Base-by-base conservation (phyloP, 1,140 invertebrate genomes). In the Zaprionus kolodkinae region DNA sequence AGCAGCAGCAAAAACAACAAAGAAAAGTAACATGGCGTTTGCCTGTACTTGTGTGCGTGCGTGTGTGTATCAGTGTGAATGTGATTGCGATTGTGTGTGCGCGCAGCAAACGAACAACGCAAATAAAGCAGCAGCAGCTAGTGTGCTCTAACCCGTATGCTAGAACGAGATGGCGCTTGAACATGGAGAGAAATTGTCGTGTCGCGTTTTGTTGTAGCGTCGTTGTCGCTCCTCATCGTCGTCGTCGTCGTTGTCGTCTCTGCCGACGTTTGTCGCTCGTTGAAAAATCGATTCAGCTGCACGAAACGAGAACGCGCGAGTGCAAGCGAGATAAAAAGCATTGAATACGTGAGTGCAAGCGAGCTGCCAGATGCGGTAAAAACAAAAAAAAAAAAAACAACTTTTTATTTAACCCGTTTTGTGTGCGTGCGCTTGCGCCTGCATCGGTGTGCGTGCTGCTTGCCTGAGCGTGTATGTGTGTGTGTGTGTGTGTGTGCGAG, bases 241-340 rank as follows among this genome's bases (percentile, higher is more conserved):
- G 52, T 45, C 52, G 52, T 45, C 48, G 64, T 40, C 35, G 45
- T 60, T 25, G 69, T 65, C 48, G 56, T 55, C 36, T 57, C 30
- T 38, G 63, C 65, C 57, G 67, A 64, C 59, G 61, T 66, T 72
- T 72, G 71, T 75, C 65, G 76, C 75, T 73, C 55, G 57, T 74
- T 64, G 81, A 84, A 89, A 85, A 89, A 89, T 89, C 85, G 85
- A 88, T 88, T 80, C 74, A 88, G 84, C 84, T 83, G 78, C 76
- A 78, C 64, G 65, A 74, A 78, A 78, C 76, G 72, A 78, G 71
- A 75, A 75, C 76, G 70, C 74, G 69, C 57, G 70, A 17, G 74
- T 57, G 63, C 70, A 25, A 76, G 62, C 48, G 70, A 76, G 74
- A 72, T 21, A 13, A 7, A 21, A 65, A 45, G 35, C 12, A 54